Base-by-base conservation (phyloP, 2,888 invertebrate species). In the Leucoptera coffeella region DNA sequence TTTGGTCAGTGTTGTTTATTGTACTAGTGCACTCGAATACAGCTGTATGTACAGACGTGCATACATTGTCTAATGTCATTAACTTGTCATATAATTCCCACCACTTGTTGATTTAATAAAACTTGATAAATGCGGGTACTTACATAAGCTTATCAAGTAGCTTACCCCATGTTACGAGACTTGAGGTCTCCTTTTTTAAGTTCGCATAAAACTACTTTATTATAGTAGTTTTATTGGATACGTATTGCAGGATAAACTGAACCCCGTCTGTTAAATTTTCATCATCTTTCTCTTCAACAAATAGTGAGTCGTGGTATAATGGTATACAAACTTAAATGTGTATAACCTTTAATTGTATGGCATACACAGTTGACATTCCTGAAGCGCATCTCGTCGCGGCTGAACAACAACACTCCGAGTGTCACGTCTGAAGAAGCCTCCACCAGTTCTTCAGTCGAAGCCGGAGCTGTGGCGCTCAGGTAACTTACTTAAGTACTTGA, bases 361-460 rank as follows among this genome's bases (percentile, higher is more conserved):
- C n/a, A n/a, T n/a, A n/a, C 30, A 2, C 40, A 67, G 69, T 60
- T 67, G 41, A 53, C 45, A 33, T 65, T 58, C 41, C 42, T 67
- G 23, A 47, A 51, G 33, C 49, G 50, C 12, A 62, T 64, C 33
- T 69, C 69, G 5, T 64, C 65, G 0, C 65, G 62, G 30, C 34
- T 69, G 22, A 69, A 69, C 41, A 69, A 69, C 38, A 69, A 69
- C 30, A 59, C 57, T 1, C 55, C 57, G 11, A 54, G 47, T 31
- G 41, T 50, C 28, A 50, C 45, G 0, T 44, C 50, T 1, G 61
- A 64, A 15, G 64, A 61, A 7, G 48, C 46, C n/a, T 38, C 49
- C 2, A 38, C 40, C 22, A 41, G 40, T 9, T 38, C 52, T 1
- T 50, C 43, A 1, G 43, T 48, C 2, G 41, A 40, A 3, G 40